Base-by-base conservation (phyloP, 2,113 vertebrate genomes). In the Odocoileus virginianus region DNA sequence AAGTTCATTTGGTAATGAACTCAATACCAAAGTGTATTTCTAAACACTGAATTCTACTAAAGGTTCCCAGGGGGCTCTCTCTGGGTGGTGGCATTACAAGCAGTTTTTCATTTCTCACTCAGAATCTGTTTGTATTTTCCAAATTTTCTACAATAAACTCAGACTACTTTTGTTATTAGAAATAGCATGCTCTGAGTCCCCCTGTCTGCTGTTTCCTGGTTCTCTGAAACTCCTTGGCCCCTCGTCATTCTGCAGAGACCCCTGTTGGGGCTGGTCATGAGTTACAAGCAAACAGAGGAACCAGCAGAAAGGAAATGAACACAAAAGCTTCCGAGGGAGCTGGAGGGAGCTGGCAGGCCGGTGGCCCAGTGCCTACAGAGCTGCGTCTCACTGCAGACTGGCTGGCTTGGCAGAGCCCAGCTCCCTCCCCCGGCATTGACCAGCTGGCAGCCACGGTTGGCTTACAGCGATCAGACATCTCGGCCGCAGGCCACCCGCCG, bases 401-500 rank as follows among this genome's bases (percentile, higher is more conserved):
- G 86, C 78, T 7, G 16, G 90, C 90, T 10, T 33, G 45, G 84
- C 96, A 78, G 91, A 14, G 47, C 84, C 55, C 12, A 0, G 45
- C 43, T 40, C 43, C 36, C 30, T 83, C 36, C 55, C 57, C 57
- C 11, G 40, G 67, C 84, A 76, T 1, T 25, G 4, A 14, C 40
- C 1, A 1, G 50, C 78, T 61, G 92, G 94, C 16, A 2, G n/a
- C 86, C 86, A 21, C 9, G 0, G 2, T 3, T 60, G 74, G 50
- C 52, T 40, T 33, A 19, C 30, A 27, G 40, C 15, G 10, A 76
- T 21, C 61, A 61, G 94, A 84, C 23, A 23, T 89, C 82, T 40
- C 23, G 0, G 78, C n/a, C 0, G 0, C 0, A 1, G 81, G 33
- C 52, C 52, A 27, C 27, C 36, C 36, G 36, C 45, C 0, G 2